These are phyloP conservation scores for Drosophila micromelanica DNA, from an alignment of 1,140 invertebrate species.

Conservation along the genomic window DNA sequence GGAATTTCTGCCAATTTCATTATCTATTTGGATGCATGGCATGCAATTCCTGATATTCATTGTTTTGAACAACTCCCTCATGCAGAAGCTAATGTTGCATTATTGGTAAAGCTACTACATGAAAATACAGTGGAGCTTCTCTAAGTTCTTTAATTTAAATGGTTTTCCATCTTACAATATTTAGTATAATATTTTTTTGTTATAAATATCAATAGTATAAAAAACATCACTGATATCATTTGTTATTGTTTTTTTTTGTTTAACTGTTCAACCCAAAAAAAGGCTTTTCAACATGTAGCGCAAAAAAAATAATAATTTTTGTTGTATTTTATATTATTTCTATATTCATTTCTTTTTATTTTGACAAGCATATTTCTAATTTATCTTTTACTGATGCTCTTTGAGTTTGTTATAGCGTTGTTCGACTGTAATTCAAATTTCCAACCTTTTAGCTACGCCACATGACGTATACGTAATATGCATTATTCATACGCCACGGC, in stretches of 20 bases:
- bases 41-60: constrained; percentile 4
- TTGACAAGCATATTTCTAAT: not conserved
- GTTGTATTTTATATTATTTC: no score
- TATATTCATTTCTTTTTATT: not conserved
- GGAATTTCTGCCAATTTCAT: not conserved
- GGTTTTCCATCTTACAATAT: no score
- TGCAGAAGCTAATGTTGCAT: not conserved
- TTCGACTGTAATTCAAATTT: constrained; percentile 28
- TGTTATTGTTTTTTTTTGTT: no score
- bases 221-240: no score
- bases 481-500: constrained; percentile 28
- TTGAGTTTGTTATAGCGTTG: not conserved
- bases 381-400: not conserved
- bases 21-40: constrained; percentile 3
- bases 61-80: not conserved
- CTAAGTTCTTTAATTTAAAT: no score
- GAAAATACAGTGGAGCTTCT: not conserved
- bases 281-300: no score
- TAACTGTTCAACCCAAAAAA: no score
- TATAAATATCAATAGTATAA: no score
- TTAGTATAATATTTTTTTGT: no score
- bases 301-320: no score
- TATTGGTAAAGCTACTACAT: not conserved
- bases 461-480: constrained; percentile 33
- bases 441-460: constrained; percentile 2